Conservation (phyloP, 2,113 vertebrate species). For the Phasianus colchicus region DNA sequence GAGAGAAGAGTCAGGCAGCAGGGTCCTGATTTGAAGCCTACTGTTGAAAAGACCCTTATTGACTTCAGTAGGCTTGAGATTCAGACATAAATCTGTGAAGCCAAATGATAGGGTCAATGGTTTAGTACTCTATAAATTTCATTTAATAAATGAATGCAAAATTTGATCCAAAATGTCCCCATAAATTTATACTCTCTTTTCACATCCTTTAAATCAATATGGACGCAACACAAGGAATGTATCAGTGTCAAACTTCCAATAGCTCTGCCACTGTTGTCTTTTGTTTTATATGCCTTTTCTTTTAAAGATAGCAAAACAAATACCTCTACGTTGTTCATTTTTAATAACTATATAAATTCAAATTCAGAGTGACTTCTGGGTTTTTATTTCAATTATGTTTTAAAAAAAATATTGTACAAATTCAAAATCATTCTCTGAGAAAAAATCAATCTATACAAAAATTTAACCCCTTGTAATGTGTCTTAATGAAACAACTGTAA, state of each 20-base stretch:
- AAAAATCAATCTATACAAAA: neutral
- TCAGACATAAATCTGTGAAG: slow-evolving; percentile 36
- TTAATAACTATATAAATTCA: slow-evolving; percentile 6
- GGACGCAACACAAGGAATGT: slow-evolving; percentile 23
- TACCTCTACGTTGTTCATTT: neutral
- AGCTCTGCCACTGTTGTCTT: neutral
- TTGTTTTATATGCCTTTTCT: neutral
- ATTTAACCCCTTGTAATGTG: neutral
- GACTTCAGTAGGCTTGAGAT: slow-evolving; percentile 22
- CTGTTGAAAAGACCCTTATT: slow-evolving; percentile 3
- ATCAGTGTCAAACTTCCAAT: slow-evolving; percentile 54
- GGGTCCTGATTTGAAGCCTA: neutral
- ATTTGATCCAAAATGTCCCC: slow-evolving; percentile 42
- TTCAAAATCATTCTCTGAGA: neutral
- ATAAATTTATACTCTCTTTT: slow-evolving; percentile 55
- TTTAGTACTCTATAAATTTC: slow-evolving; percentile 56
- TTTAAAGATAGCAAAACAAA: slow-evolving; percentile 19
- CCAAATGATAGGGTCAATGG: slow-evolving; percentile 41
- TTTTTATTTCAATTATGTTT: neutral
- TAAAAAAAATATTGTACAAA: neutral
- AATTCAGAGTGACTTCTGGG: neutral
- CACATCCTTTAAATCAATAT: slow-evolving; percentile 62
- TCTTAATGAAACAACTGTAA: neutral
- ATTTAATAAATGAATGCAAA: slow-evolving; percentile 67
- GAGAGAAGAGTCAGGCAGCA: neutral